Base-by-base conservation (phyloP, 2,113 vertebrate genomes). In the Sapayoa aenigma region DNA sequence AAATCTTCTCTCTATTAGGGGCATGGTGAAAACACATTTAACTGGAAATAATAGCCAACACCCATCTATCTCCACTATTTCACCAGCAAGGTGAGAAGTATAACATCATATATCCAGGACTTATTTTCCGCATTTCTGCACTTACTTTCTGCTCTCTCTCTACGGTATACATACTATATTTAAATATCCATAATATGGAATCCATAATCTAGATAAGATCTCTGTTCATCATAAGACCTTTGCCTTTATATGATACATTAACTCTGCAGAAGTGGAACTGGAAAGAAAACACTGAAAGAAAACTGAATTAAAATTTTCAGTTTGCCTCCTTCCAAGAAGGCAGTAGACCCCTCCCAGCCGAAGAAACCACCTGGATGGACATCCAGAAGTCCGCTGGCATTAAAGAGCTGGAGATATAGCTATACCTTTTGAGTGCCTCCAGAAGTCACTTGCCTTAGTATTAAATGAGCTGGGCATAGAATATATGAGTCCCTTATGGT, bases 171-270 rank as follows among this genome's bases (percentile, higher is more conserved):
- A 1, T 8, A 62, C 33, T 41, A 7, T 15, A 53, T 10, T 20
- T 42, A 52, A 76, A 68, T 15, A 71, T 15, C 9, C 5, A 11
- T 25, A 56, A 47, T 52, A 56, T 2, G 12, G 25, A 79, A 53
- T 0, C 0, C 30, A 20, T 9, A 18, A 21, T 12, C 1, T 21
- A 69, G 8, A 15, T 52, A 63, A 42, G 39, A 27, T 6, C 9
- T 55, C 46, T 56, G 27, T 35, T 81, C 28, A 56, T 46, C 7
- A 1, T 7, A 13, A 63, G 30, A 63, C 47, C 44, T n/a, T 67
- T 46, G 37, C 27, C 31, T 89, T 46, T n/a, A 35, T 24, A 53
- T 20, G 31, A 28, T 2, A 17, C 5, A 3, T 27, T 46, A 93
- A 47, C 27, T 47, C 39, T 33, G 27, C 59, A 76, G 66, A 19